These are phyloP conservation scores for Hepsetus odoe DNA, from an alignment of 2,113 vertebrate species.

Conservation along the genomic window DNA sequence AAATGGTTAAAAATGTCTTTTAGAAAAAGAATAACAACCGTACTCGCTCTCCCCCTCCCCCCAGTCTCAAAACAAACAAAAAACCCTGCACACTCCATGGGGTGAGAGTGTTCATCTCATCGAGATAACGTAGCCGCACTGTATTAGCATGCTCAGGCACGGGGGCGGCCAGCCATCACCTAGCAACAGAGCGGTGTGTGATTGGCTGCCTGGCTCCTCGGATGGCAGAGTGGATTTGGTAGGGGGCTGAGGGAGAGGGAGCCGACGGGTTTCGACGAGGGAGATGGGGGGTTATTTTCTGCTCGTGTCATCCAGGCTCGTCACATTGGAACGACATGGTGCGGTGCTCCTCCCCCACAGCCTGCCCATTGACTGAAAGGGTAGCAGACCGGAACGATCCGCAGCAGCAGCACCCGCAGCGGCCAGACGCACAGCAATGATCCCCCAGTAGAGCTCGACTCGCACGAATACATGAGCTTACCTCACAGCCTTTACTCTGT, in stretches of 20 bases:
- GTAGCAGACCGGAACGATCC: slow-evolving; percentile 55
- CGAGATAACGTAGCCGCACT: slow-evolving; percentile 54
- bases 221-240: slow-evolving; percentile 51
- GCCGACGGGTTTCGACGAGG: not conserved
- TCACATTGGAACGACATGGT: slow-evolving; percentile 56
- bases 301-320: slow-evolving; percentile 59
- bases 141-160: slow-evolving; percentile 52
- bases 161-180: slow-evolving; percentile 59
- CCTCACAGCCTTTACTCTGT: slow-evolving; percentile 38
- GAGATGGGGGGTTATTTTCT: slow-evolving; percentile 55
- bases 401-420: slow-evolving; percentile 31
- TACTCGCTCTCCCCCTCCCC: not conserved
- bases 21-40: not conserved
- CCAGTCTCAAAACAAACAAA: slow-evolving; percentile 1
- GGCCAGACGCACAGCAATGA: slow-evolving; percentile 32
- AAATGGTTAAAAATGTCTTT: not conserved
- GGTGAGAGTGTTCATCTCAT: slow-evolving; percentile 35
- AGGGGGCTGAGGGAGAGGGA: slow-evolving; percentile 25
- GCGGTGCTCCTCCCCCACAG: slow-evolving; percentile 44
- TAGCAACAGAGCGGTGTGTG: slow-evolving; percentile 60
- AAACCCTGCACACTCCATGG: slow-evolving; percentile 16
- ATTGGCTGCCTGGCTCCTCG: slow-evolving; percentile 48
- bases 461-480: slow-evolving; percentile 46
- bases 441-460: not conserved
- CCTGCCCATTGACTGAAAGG: slow-evolving; percentile 54